phyloP scores from a whole-genome alignment of 2,888 invertebrate species.

The Eupsilia transversa region DNA sequence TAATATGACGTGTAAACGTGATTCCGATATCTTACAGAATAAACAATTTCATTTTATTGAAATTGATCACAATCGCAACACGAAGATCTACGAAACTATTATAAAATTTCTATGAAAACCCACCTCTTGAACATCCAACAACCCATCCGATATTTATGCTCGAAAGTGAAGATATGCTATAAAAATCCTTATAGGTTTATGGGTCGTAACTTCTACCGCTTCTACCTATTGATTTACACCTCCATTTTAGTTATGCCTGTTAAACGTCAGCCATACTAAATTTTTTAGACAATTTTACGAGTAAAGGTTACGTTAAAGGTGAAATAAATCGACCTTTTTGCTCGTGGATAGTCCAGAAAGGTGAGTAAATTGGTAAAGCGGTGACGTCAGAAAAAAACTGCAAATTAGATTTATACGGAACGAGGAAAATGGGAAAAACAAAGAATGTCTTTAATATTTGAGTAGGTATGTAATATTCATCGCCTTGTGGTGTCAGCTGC shows the following conservation, averaged over 20 bases:
- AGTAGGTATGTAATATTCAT: constrained; percentile 8
- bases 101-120: constrained; percentile 7
- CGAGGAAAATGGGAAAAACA: constrained; percentile 8
- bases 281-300: constrained; percentile 48
- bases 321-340: constrained; percentile 42
- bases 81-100: constrained; percentile 4
- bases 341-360: constrained; percentile 7
- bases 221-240: constrained; percentile 60
- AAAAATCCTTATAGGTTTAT: constrained; percentile 54
- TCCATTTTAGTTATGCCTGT: constrained; percentile 37
- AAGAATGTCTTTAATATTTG: constrained; percentile 15
- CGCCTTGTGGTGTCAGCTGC: background rate
- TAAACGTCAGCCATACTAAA: constrained; percentile 35
- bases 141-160: constrained; percentile 32
- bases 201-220: constrained; percentile 50
- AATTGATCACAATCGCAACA: too few relatives aligned
- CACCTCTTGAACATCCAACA: constrained; percentile 22
- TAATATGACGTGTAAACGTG: too few relatives aligned
- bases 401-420: constrained; percentile 21
- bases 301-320: constrained; percentile 16
- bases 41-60: too few relatives aligned
- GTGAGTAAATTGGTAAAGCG: constrained; percentile 15
- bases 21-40: too few relatives aligned
- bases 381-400: constrained; percentile 15
- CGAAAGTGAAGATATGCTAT: constrained; percentile 35